Evolutionary conservation across 2,888 invertebrate genomes (phyloP), one percentile per base, ranked within the genome.

Genomic region (Dioctria rufipes): DNA sequence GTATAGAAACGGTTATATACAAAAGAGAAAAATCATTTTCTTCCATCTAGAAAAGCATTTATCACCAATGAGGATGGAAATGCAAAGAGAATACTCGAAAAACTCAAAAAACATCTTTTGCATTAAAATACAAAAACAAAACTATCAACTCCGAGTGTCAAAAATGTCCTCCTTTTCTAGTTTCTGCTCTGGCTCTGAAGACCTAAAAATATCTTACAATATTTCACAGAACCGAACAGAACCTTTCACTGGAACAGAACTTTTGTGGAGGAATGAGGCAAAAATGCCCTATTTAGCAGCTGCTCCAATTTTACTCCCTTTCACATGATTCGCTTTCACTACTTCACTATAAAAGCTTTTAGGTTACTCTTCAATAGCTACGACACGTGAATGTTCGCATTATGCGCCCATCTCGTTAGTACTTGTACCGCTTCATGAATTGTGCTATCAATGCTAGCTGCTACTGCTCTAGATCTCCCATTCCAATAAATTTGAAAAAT

Each of bases 301-400:
- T 77, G 77, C 77, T 77, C 77, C 63, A 61, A 77, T 77, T 77
- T 63, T 51, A 63, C 43, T 39, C 49, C 63, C 63, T 77, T 77
- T 77, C 77, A 77, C 77, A 25, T 77, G 63, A 77, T 77, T 77
- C 77, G 77, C 77, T 77, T 77, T 77, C 77, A 77, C 77, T 77
- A 77, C 49, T 63, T 60, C 37, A 37, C 77, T 49, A 37, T 25
- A 25, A 63, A 77, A 63, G 77, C 49, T 58, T 58, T 63, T 49
- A 77, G 46, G 46, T 77, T 39, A 63, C 51, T 25, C 25, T 63
- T 77, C 61, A 61, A 63, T 63, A 77, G 61, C 9, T 42, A 4
- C 73, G 58, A 77, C 77, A 77, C 77, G 61, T 77, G 63, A 77
- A 77, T 49, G 43, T 5, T 46, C n/a, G 39, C 46, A 73, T 73